Conservation (phyloP, 2,797 vertebrate genomes). For the Mallotus villosus region DNA sequence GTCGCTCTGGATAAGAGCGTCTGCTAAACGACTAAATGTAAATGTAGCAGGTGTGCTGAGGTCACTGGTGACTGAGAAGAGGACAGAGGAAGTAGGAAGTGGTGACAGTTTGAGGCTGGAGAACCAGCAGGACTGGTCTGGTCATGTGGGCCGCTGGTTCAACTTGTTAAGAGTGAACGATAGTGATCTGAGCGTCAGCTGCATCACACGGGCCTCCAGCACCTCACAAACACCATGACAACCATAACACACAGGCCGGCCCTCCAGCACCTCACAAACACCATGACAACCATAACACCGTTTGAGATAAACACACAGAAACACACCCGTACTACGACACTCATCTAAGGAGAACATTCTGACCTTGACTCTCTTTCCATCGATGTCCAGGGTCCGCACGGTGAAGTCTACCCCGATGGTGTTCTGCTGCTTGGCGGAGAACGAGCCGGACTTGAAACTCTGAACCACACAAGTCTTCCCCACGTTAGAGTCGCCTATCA, state of each 20-base stretch:
- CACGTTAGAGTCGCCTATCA: conserved; percentile 95
- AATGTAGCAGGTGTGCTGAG: too few species aligned
- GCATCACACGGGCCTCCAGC: background rate
- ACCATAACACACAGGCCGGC: background rate
- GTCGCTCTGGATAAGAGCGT: too few species aligned
- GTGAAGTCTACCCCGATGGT: conserved; percentile 98
- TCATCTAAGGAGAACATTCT: background rate
- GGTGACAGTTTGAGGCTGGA: background rate
- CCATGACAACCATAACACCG: background rate
- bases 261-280: background rate
- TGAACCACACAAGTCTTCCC: conserved; percentile 98
- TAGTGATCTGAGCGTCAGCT: background rate
- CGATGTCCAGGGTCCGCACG: conserved; percentile 85
- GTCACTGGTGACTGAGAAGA: background rate
- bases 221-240: background rate
- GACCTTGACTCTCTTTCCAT: conserved; percentile 94
- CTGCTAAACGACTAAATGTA: too few species aligned
- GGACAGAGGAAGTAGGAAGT: conserved; percentile 13
- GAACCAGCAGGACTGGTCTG: conserved; percentile 55
- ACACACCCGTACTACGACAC: background rate
- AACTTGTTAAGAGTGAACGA: conserved; percentile 42
- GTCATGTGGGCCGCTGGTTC: conserved; percentile 31
- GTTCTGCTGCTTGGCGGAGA: conserved; percentile 87
- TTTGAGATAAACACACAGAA: too few species aligned
- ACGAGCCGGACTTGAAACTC: conserved; percentile 89